Percentiles rank a stretch among this genome's conserved stretches.
phyloP scores from a whole-genome alignment of 2,113 vertebrate species.

The Hirundichthys speculiger region DNA sequence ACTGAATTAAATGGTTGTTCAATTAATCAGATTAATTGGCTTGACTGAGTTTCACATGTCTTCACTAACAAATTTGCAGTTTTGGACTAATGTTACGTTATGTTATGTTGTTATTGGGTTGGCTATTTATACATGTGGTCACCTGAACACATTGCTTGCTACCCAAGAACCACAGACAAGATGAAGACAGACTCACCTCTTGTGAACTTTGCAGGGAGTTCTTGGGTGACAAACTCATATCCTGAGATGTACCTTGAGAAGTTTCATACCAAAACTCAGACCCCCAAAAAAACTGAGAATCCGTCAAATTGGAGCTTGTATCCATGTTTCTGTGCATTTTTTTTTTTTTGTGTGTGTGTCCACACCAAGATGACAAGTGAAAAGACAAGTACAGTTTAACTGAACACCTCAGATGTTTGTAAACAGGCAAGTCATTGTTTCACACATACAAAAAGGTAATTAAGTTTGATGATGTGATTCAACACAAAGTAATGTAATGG shows the following conservation, averaged over 20 bases:
- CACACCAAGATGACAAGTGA: constrained; percentile 55
- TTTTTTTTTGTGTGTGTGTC: background rate
- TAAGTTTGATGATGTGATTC: too few relatives aligned
- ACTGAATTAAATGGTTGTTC: too few relatives aligned
- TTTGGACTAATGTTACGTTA: too few relatives aligned
- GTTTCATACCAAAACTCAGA: constrained; percentile 91
- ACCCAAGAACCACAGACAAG: too few relatives aligned
- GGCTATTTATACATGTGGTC: too few relatives aligned
- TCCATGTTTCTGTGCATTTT: constrained; percentile 74
- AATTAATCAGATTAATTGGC: too few relatives aligned
- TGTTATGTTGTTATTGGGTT: too few relatives aligned
- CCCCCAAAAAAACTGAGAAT: constrained; percentile 90
- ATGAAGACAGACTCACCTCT: constrained; percentile 78
- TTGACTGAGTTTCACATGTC: too few relatives aligned
- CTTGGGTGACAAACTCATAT: constrained; percentile 80
- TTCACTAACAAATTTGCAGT: too few relatives aligned
- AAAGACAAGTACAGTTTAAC: constrained; percentile 8
- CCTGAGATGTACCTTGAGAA: constrained; percentile 76
- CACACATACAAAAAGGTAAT: too few relatives aligned
- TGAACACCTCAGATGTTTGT: background rate
- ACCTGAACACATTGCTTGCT: too few relatives aligned
- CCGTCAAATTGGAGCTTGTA: constrained; percentile 81
- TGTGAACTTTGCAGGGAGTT: constrained; percentile 86
- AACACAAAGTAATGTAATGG: background rate
- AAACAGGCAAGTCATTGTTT: background rate